These are phyloP conservation scores for Uromys caudimaculatus DNA, from an alignment of 2,797 vertebrate genomes.

Conservation along the genomic window DNA sequence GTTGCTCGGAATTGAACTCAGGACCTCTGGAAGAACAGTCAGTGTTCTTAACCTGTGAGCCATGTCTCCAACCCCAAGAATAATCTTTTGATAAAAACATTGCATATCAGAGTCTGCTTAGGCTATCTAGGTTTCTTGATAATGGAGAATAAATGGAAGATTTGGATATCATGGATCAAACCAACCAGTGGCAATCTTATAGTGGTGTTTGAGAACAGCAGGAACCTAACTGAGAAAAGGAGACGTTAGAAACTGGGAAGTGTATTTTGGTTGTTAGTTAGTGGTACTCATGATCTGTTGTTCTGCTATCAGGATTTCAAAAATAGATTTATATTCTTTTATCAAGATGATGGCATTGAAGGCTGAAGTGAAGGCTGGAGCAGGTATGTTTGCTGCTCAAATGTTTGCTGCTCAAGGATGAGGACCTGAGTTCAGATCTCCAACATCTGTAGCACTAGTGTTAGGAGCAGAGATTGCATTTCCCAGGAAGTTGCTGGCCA, in stretches of 20 bases:
- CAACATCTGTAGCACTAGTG: not conserved
- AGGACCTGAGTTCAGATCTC: not conserved
- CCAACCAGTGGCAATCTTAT: not conserved
- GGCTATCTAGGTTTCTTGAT: not conserved
- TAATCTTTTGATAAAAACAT: not conserved
- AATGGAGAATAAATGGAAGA: not conserved
- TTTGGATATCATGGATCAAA: not conserved
- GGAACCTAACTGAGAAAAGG: constrained; percentile 14
- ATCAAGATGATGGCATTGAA: not conserved
- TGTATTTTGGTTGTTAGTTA: not conserved
- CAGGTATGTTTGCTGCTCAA: not conserved
- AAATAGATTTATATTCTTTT: not conserved
- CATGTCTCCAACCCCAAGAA: not conserved
- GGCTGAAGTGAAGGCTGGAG: not conserved
- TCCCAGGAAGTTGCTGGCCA: not conserved
- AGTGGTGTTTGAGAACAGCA: not conserved
- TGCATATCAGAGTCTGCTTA: not conserved
- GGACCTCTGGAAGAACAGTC: not conserved
- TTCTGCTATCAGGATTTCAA: not conserved
- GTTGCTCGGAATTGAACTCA: not conserved
- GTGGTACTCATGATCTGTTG: not conserved
- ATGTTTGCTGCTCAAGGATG: not conserved
- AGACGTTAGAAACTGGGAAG: not conserved
- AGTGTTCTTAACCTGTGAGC: not conserved
- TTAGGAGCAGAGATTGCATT: not conserved